Evolutionary conservation across 2,888 invertebrate species (phyloP).

Genomic region (Esperia sulphurella): DNA sequence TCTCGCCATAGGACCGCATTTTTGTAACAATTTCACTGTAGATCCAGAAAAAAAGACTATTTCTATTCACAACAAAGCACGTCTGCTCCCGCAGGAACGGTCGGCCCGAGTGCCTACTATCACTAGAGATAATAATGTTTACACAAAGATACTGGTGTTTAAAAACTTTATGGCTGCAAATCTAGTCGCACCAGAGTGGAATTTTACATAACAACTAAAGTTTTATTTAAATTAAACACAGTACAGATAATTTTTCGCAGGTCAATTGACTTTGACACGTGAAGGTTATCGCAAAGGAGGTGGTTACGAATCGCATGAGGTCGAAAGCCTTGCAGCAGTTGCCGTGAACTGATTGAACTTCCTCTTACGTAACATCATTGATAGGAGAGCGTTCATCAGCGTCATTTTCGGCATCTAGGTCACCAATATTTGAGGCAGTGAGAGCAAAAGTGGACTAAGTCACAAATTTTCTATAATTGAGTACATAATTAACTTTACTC

Average conservation of each 20-base stretch:
- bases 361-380: neutral
- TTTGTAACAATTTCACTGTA: slow-evolving; percentile 27
- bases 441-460: no score
- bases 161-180: slow-evolving; percentile 27
- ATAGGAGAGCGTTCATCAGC: neutral
- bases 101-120: slow-evolving; percentile 43
- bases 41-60: slow-evolving; percentile 5
- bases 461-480: no score
- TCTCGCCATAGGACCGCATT: slow-evolving; percentile 58
- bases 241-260: neutral
- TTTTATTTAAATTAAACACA: neutral
- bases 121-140: slow-evolving; percentile 37
- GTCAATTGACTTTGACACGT: slow-evolving; percentile 1
- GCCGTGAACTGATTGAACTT: neutral
- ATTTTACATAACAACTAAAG: slow-evolving; percentile 37
- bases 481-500: no score
- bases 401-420: no score
- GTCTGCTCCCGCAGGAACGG: slow-evolving; percentile 39
- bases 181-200: slow-evolving; percentile 39
- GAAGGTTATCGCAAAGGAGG: neutral
- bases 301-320: neutral
- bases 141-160: slow-evolving; percentile 26
- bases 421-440: no score
- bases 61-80: slow-evolving; percentile 28
- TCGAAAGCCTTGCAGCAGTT: neutral